Evolutionary conservation across 2,888 invertebrate species (phyloP).

Genomic region (Apamea epomidion): DNA sequence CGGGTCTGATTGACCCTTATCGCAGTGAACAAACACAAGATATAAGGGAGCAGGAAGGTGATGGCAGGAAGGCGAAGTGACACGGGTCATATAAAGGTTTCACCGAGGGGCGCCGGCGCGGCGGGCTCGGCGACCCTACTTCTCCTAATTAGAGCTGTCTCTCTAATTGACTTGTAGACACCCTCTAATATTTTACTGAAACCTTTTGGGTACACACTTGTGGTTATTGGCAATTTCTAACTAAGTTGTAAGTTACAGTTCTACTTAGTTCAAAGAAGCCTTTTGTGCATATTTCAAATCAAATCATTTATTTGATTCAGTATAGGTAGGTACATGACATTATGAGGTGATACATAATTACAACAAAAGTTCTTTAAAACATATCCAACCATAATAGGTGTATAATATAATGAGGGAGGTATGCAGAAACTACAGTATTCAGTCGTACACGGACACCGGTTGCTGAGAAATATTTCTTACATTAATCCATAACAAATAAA

Average conservation of each 20-base stretch:
- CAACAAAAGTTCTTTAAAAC: background rate
- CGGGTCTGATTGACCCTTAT: conserved; percentile 25
- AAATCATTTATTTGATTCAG: background rate
- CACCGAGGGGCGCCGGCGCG: conserved; percentile 50
- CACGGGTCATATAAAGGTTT: conserved; percentile 61
- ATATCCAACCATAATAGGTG: background rate
- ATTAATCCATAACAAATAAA: background rate
- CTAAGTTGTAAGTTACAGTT: conserved; percentile 1
- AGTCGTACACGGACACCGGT: too few species aligned
- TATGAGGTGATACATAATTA: too few species aligned
- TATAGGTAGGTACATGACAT: background rate
- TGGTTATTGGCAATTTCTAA: conserved; percentile 21
- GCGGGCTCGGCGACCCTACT: conserved; percentile 31
- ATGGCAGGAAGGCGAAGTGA: conserved; percentile 60
- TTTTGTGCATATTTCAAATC: conserved; percentile 1
- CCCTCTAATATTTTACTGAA: conserved; percentile 44
- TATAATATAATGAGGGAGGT: conserved; percentile 4
- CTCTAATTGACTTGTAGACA: conserved; percentile 57
- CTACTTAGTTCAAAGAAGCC: conserved; percentile 4
- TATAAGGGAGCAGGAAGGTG: conserved; percentile 54
- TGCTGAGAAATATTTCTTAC: background rate
- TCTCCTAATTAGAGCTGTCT: conserved; percentile 66
- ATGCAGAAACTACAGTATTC: background rate
- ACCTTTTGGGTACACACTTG: conserved; percentile 20
- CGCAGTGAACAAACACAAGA: conserved; percentile 47